A percentile compares a stretch with the other conserved stretches of the same genome.
phyloP scores from a whole-genome alignment of 2,113 vertebrate species.

The Connochaetes taurinus region DNA sequence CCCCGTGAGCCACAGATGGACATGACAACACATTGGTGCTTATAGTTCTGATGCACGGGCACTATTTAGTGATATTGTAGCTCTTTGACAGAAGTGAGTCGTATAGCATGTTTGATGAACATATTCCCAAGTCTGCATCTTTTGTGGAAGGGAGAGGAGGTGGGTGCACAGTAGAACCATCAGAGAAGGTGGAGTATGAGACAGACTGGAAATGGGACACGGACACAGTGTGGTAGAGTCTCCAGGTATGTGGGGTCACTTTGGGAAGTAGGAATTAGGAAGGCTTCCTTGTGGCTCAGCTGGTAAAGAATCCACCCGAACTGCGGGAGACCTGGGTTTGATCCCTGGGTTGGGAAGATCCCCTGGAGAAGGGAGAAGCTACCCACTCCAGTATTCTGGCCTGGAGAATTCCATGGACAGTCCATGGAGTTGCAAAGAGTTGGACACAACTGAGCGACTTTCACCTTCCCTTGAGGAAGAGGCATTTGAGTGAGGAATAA shows the following conservation, averaged over 20 bases:
- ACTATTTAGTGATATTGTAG: background rate
- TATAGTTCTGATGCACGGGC: too few species aligned
- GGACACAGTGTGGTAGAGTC: background rate
- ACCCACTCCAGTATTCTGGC: background rate
- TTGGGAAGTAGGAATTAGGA: background rate
- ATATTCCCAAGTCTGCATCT: background rate
- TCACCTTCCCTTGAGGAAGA: background rate
- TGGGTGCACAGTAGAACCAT: background rate
- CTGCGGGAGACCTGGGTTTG: background rate
- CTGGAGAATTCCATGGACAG: background rate
- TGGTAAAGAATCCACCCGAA: fast-evolving
- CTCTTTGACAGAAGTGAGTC: background rate
- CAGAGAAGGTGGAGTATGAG: background rate
- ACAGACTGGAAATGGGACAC: background rate
- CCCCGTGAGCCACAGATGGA: background rate
- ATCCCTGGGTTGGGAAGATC: background rate
- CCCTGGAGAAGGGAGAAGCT: background rate
- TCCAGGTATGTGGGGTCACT: background rate
- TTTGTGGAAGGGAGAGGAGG: background rate
- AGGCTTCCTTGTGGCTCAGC: background rate
- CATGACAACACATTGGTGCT: background rate
- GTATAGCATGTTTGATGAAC: background rate
- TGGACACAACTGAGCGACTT: background rate
- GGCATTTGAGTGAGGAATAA: background rate
- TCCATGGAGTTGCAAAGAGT: background rate